phyloP scores from a whole-genome alignment of 1,140 invertebrate species.

The Neotoxoptera formosana region DNA sequence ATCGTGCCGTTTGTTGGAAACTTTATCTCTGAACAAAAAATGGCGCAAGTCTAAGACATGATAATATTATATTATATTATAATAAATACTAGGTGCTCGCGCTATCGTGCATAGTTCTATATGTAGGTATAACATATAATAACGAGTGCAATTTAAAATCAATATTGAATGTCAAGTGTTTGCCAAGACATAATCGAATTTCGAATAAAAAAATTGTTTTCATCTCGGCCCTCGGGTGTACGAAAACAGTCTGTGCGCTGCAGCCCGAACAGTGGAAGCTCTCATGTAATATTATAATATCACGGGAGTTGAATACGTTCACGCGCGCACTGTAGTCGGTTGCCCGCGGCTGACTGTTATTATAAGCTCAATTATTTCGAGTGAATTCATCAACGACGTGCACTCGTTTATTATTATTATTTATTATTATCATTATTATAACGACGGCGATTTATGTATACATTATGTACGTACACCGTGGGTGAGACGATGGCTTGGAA shows the following conservation, averaged over 20 bases:
- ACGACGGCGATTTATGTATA: constrained; percentile 8
- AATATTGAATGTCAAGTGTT: neutral
- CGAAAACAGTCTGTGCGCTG: neutral
- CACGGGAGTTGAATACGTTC: neutral
- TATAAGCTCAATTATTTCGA: constrained; percentile 11
- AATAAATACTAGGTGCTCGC: too few species aligned
- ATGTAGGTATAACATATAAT: neutral
- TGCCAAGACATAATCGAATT: neutral
- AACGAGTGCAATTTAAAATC: neutral
- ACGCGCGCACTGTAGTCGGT: neutral
- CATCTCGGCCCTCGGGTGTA: neutral
- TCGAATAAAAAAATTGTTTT: neutral
- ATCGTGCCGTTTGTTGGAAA: neutral
- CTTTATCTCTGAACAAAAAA: neutral
- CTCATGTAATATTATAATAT: neutral
- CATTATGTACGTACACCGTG: neutral
- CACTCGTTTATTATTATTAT: neutral
- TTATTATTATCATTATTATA: constrained; percentile 10
- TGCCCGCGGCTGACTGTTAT: neutral
- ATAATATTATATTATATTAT: neutral
- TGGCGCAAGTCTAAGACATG: neutral
- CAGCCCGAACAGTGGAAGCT: neutral
- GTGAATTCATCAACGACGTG: constrained; percentile 9
- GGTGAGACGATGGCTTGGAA: neutral
- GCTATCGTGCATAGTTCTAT: too few species aligned